These are phyloP conservation scores for Papilio dardanus DNA, from an alignment of 1,140 invertebrate species.

Conservation along the genomic window DNA sequence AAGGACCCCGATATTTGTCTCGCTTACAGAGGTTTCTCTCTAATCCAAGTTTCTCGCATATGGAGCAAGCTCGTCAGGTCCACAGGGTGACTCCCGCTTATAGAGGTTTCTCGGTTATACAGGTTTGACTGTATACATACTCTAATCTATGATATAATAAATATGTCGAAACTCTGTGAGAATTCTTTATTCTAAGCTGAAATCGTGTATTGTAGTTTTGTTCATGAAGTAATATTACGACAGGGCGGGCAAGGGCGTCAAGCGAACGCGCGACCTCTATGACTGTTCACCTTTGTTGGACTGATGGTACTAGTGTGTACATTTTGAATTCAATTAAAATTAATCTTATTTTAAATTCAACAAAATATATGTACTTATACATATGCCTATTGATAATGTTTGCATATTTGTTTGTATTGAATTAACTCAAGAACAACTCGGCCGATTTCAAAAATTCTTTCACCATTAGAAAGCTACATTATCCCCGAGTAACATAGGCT, in stretches of 20 bases:
- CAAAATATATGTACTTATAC: slow-evolving; percentile 15
- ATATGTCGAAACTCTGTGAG: too few relatives aligned
- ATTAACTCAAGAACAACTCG: too few relatives aligned
- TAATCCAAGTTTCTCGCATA: too few relatives aligned
- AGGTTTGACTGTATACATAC: background rate
- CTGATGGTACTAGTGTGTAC: background rate
- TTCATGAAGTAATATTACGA: background rate
- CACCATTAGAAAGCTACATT: too few relatives aligned
- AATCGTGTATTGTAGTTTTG: background rate
- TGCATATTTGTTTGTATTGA: too few relatives aligned
- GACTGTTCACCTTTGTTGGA: slow-evolving; percentile 28
- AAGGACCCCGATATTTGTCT: too few relatives aligned
- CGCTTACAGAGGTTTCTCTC: too few relatives aligned
- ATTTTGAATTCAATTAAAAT: background rate
- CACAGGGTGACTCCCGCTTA: too few relatives aligned
- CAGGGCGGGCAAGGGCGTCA: slow-evolving; percentile 19
- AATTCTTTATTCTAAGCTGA: background rate
- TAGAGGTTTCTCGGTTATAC: too few relatives aligned
- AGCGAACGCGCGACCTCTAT: slow-evolving; percentile 11
- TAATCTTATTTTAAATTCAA: background rate
- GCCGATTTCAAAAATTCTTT: too few relatives aligned
- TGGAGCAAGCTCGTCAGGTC: too few relatives aligned
- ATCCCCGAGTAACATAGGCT: too few relatives aligned
- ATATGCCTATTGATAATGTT: background rate
- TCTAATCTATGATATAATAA: background rate